Evolutionary conservation across 2,797 vertebrate species (phyloP).

Genomic region (Melanotaenia boesemani): DNA sequence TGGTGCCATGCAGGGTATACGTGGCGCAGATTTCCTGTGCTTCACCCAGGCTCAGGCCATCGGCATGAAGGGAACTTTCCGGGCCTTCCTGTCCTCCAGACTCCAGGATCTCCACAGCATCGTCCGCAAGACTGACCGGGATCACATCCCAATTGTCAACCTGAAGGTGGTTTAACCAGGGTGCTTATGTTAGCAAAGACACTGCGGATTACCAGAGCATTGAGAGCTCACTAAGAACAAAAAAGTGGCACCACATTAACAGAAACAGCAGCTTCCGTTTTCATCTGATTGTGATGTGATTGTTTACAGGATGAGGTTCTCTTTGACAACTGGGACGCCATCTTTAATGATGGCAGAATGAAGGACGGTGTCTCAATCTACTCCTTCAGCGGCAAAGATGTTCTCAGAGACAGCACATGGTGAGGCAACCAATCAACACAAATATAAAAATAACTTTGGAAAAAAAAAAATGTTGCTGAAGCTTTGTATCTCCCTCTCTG

Average conservation of each 20-base stretch:
- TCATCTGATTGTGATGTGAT: not conserved
- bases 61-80: constrained; percentile 91
- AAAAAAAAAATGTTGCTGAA: not conserved
- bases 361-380: constrained; percentile 82
- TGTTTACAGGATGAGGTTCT: constrained; percentile 88
- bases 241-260: not conserved
- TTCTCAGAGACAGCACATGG: constrained; percentile 88
- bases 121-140: constrained; percentile 87
- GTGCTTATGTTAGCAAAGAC: not conserved
- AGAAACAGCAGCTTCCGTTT: not conserved
- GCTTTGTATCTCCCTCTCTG: not conserved
- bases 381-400: constrained; percentile 91
- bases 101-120: constrained; percentile 95
- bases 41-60: constrained; percentile 92
- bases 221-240: not conserved
- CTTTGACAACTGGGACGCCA: constrained; percentile 90
- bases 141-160: constrained; percentile 87
- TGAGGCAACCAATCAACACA: constrained; percentile 67
- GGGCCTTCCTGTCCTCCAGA: constrained; percentile 92
- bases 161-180: constrained; percentile 81
- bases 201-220: not conserved
- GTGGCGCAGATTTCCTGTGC: constrained; percentile 90
- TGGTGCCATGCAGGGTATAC: constrained; percentile 90
- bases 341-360: constrained; percentile 86
- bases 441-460: not conserved